These are phyloP conservation scores for Temnopleurus reevesii DNA, from an alignment of 53 echinoderm and acorn worm genomes.

Conservation along the genomic window DNA sequence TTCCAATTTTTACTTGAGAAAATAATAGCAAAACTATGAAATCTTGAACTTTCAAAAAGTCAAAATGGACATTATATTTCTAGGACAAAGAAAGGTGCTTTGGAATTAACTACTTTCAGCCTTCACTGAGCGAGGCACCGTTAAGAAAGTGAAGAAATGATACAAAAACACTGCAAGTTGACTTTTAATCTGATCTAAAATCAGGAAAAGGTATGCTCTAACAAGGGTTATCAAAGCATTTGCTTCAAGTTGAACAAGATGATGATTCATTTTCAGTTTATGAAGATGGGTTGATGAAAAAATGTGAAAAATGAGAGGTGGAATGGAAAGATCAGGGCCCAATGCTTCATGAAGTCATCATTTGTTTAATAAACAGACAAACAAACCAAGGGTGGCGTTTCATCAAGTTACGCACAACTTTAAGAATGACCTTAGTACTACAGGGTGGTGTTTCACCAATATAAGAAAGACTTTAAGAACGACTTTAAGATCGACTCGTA, in stretches of 20 bases:
- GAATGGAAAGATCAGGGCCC: no score
- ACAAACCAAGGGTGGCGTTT: no score
- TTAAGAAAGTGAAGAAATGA: not conserved
- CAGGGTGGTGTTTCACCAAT: no score
- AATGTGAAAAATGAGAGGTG: no score
- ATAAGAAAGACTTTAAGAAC: no score
- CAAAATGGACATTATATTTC: slow-evolving; percentile 39
- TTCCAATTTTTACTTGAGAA: slow-evolving; percentile 52
- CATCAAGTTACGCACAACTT: no score
- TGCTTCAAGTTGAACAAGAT: not conserved
- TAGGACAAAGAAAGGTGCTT: slow-evolving; percentile 28
- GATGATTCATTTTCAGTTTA: not conserved
- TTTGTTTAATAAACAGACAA: no score
- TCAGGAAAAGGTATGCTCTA: not conserved
- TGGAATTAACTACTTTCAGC: slow-evolving; percentile 41
- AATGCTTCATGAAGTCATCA: no score
- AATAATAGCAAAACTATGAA: slow-evolving; percentile 58
- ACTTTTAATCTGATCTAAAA: not conserved
- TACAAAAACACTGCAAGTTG: slow-evolving; percentile 40
- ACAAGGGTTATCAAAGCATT: not conserved
- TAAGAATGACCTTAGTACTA: no score
- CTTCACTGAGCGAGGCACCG: slow-evolving; percentile 38
- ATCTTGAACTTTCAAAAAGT: slow-evolving; percentile 45
- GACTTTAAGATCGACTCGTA: no score
- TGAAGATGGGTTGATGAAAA: not conserved